Evolutionary conservation across 2,888 invertebrate genomes (phyloP).

Genomic region (Drosophila eohydei): DNA sequence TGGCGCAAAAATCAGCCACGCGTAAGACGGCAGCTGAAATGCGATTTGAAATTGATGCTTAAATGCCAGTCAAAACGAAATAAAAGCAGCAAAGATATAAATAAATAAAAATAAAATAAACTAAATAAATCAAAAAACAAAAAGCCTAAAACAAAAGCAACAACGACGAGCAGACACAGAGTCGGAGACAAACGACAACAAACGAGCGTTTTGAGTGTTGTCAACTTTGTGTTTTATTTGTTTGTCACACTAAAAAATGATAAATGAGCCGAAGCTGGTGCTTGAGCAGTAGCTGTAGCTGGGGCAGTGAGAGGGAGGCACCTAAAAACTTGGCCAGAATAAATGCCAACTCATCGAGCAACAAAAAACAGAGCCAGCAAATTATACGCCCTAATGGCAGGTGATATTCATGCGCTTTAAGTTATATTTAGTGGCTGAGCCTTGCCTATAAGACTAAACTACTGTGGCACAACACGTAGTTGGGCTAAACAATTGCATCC

Average conservation of each 20-base stretch:
- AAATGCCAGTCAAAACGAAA: constrained; percentile 67
- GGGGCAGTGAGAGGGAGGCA: neutral
- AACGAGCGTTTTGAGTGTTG: constrained; percentile 70
- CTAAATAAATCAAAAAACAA: constrained; percentile 17
- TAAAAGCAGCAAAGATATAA: constrained; percentile 25
- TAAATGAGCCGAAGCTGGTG: constrained; percentile 60
- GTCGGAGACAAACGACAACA: constrained; percentile 69
- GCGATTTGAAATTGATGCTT: constrained; percentile 70
- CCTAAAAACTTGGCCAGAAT: constrained; percentile 38
- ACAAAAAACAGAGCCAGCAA: constrained; percentile 50
- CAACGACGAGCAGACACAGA: constrained; percentile 9
- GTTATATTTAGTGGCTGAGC: constrained; percentile 1
- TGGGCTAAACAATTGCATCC: constrained; percentile 16
- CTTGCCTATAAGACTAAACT: neutral
- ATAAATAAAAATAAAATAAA: constrained; percentile 38
- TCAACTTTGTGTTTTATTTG: constrained; percentile 61
- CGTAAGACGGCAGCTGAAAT: constrained; percentile 73
- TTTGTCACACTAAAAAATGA: constrained; percentile 65
- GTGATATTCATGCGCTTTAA: constrained; percentile 29
- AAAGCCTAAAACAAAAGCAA: constrained; percentile 35
- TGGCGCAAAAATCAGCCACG: constrained; percentile 45
- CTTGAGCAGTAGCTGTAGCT: neutral
- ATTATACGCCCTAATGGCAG: constrained; percentile 66
- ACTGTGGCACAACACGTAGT: neutral
- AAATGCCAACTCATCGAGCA: constrained; percentile 56